These are phyloP conservation scores for Natrix natrix DNA, from an alignment of 2,797 vertebrate species.

Conservation along the genomic window DNA sequence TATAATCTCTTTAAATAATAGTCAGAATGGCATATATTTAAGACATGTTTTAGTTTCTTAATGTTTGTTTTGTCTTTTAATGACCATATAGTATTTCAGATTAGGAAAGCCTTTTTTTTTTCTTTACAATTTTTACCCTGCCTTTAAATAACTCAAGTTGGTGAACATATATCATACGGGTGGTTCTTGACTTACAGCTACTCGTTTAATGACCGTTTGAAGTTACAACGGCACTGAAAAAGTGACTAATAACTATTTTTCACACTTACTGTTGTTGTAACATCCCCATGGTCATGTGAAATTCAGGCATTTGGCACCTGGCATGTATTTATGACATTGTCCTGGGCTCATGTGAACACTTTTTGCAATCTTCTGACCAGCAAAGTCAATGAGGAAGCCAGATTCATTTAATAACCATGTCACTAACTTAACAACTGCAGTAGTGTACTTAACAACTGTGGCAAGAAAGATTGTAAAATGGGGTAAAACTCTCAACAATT, in stretches of 20 bases:
- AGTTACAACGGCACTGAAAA: not conserved
- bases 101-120: not conserved
- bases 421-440: not conserved
- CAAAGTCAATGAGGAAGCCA: not conserved
- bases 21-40: not conserved
- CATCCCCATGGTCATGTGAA: not conserved
- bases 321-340: not conserved
- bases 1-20: not conserved
- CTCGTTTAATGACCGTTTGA: not conserved
- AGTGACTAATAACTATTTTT: not conserved
- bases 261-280: not conserved
- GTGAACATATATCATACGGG: not conserved
- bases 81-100: not conserved
- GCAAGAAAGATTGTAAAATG: not conserved
- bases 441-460: not conserved
- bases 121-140: not conserved
- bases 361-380: not conserved
- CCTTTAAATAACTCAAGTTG: not conserved
- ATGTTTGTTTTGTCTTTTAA: conserved; percentile 1
- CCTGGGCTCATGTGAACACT: not conserved
- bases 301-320: not conserved
- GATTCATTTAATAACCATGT: not conserved
- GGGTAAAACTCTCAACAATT: not conserved
- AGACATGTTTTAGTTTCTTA: not conserved
- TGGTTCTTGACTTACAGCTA: not conserved